Percentiles rank a stretch among this genome's conserved stretches.
These are phyloP conservation scores for Syrmaticus mikado DNA, from an alignment of 2,113 vertebrate species.

Conservation along the genomic window DNA sequence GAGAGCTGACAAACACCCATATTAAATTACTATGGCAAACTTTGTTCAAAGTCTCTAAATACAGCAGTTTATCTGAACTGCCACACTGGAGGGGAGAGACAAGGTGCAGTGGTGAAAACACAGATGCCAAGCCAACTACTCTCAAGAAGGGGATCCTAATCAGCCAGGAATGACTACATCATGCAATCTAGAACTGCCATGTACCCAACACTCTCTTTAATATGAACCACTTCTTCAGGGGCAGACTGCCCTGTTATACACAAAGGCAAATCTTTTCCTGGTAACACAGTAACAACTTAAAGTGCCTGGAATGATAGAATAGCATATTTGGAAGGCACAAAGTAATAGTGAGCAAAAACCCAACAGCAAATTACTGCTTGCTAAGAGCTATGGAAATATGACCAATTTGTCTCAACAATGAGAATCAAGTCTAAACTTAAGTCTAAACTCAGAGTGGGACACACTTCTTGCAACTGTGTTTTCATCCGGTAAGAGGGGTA, in stretches of 20 bases:
- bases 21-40: background rate
- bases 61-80: background rate
- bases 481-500: background rate
- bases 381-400: background rate
- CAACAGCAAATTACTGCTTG: background rate
- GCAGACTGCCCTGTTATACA: background rate
- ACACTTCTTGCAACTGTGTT: background rate
- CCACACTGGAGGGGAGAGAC: background rate
- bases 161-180: slow-evolving; percentile 4
- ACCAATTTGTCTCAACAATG: background rate
- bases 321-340: background rate
- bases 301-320: slow-evolving; percentile 8
- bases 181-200: background rate
- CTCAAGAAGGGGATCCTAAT: slow-evolving; percentile 13
- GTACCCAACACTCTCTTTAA: background rate
- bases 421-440: background rate
- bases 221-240: background rate
- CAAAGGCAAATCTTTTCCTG: background rate
- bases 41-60: background rate
- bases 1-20: background rate
- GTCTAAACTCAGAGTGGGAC: background rate
- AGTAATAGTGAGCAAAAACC: background rate
- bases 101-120: background rate
- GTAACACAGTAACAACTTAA: slow-evolving; percentile 16
- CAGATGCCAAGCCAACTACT: slow-evolving; percentile 32